phyloP scores from a whole-genome alignment of 2,888 invertebrate species.

The Taphrorychus bicolor region DNA sequence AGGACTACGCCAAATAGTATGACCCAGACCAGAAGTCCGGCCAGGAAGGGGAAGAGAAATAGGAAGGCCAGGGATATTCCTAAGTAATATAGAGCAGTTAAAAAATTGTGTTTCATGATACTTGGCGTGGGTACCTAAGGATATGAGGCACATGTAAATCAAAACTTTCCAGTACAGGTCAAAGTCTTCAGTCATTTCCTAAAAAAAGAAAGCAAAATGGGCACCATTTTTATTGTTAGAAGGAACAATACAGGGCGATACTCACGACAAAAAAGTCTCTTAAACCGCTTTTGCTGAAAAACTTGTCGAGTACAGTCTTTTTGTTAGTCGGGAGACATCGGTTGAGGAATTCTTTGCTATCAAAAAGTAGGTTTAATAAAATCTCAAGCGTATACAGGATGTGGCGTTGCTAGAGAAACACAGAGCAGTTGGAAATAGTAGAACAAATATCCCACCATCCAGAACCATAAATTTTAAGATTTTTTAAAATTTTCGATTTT shows the following conservation, averaged over 20 bases:
- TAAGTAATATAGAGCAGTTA: not conserved
- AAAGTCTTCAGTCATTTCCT: constrained; percentile 69
- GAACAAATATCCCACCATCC: no score
- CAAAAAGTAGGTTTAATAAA: no score
- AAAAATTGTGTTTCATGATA: not conserved
- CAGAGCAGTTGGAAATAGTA: no score
- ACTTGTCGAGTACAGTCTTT: constrained; percentile 56
- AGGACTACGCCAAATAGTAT: constrained; percentile 64
- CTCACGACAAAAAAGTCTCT: constrained; percentile 62
- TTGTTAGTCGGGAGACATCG: constrained; percentile 63
- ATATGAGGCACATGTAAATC: constrained; percentile 65
- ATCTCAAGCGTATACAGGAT: no score
- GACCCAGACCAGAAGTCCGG: constrained; percentile 69
- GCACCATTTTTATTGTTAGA: no score
- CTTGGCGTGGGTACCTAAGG: constrained; percentile 62
- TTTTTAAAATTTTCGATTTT: no score
- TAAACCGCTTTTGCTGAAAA: constrained; percentile 63
- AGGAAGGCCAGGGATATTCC: constrained; percentile 65
- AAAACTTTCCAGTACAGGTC: constrained; percentile 67
- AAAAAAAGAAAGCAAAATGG: no score
- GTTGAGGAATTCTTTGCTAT: constrained; percentile 62
- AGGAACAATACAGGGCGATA: no score
- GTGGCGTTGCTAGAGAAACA: no score
- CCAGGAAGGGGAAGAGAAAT: constrained; percentile 65
- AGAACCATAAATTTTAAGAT: no score